Conservation (phyloP, 1,140 invertebrate species). For the Drosophila azteca region DNA sequence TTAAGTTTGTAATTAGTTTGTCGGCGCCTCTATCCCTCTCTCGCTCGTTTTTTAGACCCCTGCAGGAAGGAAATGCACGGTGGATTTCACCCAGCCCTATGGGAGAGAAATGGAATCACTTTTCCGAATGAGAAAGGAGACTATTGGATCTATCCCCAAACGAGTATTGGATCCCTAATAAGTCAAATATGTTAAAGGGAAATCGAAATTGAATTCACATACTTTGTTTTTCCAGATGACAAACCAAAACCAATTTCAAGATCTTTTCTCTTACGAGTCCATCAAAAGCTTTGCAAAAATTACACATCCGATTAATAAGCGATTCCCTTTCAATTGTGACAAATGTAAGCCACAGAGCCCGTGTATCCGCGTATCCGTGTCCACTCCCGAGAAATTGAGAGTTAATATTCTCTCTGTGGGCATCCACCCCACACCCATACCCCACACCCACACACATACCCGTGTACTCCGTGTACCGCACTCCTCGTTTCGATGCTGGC, state of each 20-base stretch:
- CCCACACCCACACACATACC: neutral
- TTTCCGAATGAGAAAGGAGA: no score
- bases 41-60: no score
- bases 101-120: no score
- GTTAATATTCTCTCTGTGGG: slow-evolving; percentile 22
- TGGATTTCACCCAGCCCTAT: no score
- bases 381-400: slow-evolving; percentile 1
- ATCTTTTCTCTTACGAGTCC: neutral
- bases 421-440: neutral
- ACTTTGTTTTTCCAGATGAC: no score
- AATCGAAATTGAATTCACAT: no score
- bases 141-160: no score
- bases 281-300: neutral
- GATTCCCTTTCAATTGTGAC: neutral
- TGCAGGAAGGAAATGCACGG: no score
- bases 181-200: no score
- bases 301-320: slow-evolving; percentile 6
- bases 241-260: no score
- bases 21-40: slow-evolving; percentile 38
- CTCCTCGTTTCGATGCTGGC: slow-evolving; percentile 25
- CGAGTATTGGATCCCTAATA: no score
- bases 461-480: neutral
- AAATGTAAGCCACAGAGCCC: neutral
- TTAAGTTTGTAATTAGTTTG: slow-evolving; percentile 78
- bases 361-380: neutral